Base-by-base conservation (phyloP, 2,113 vertebrate genomes). In the Pithys albifrons region DNA sequence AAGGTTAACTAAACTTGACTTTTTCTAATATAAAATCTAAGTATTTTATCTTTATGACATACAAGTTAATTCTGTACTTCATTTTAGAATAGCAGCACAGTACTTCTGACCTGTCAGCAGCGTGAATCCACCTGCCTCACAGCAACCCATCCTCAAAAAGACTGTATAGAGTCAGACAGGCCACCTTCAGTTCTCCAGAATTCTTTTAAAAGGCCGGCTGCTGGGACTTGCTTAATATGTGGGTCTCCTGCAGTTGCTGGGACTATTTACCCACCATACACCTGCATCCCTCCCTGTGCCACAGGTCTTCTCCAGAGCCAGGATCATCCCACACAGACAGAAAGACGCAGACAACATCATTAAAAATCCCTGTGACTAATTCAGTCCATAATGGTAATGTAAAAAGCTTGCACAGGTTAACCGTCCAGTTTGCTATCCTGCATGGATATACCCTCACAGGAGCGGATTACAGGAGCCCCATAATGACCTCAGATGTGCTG, bases 361-460 rank as follows among this genome's bases (percentile, higher is more conserved):
- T 74, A 10, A 20, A 31, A 55, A 28, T 66, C 28, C 3, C 10
- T 58, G 1, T 14, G 0, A 19, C 67, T 49, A 41, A 64, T 39
- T 46, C 23, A 45, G n/a, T 6, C 3, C 7, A 1, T 10, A 43
- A 46, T 12, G 62, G 37, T 2, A 54, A 31, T 1, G 6, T 33
- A 22, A 41, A 13, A 35, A n/a, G 12, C 57, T 31, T 7, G 14
- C 55, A 20, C 20, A 2, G 9, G 7, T 27, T 33, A 33, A 31
- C 43, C 24, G 1, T 0, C 10, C 5, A 1, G 15, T 48, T 37
- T 27, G 31, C 39, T 27, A 9, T 29, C 22, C 22, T 9, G 27
- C 1, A 2, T 0, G 23, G 37, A 22, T 22, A 4, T 5, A 0
- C 8, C 9, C 6, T 17, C 67, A 18, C 35, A 3, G 51, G 24